Base-by-base conservation (phyloP, 1,140 invertebrate genomes). In the Anastrepha obliqua region DNA sequence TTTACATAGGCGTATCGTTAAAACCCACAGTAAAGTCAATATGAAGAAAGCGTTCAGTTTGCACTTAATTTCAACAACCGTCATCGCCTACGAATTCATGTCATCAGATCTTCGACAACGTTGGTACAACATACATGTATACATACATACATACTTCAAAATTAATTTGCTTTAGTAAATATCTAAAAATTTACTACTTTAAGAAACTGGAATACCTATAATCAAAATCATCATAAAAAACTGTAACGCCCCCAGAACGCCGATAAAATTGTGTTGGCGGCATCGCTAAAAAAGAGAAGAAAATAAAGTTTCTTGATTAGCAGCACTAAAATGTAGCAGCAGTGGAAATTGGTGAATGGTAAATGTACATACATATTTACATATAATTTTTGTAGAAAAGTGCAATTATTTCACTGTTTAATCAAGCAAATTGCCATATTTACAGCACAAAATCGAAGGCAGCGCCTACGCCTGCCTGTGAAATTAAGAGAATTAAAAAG, bases 151-250 rank as follows among this genome's bases (percentile, higher is more conserved):
- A 6, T 55, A 62, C 60, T 17, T 62, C 15, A 17, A 13, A 5
- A n/a, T 62, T 8, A 58, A 13, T 62, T 15, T 11, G 51, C 51
- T 2, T 55, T 55, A 29, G 29, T 29, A 29, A 29, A 29, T 29
- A 29, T 29, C 29, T 58, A 58, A 58, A 58, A 58, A 42, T 67
- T 67, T 67, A 67, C 65, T 20, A 67, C 65, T 74, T 74, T 74
- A 44, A 74, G 67, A 74, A 74, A 44, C 9, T 47, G 42, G 17
- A 47, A 17, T 42, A n/a, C n/a, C n/a, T n/a, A 44, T 74, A 74
- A 74, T 74, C 67, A 74, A 74, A 42, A 11, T 3, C 3, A 6
- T 39, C 13, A 67, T 44, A 74, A 44, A 74, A 47, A 17, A 15
- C 13, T 11, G 51, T 6, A 70, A 70, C 15, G 11, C 2, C 39